These are phyloP conservation scores for Agrochola lota DNA, from an alignment of 2,888 invertebrate species.

Conservation along the genomic window DNA sequence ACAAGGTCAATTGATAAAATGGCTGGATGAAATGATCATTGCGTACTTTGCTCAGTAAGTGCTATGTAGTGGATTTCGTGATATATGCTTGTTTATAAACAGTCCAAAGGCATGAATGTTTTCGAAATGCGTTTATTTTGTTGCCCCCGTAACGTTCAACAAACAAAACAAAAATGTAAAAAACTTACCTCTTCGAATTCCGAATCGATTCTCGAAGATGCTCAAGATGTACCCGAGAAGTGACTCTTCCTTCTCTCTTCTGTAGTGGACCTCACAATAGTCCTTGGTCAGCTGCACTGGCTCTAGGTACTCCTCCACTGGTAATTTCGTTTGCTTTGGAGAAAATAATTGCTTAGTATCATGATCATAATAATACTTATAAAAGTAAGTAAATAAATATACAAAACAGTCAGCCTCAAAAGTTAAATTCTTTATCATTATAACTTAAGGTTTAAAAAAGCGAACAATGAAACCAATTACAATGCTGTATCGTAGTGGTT, in stretches of 20 bases:
- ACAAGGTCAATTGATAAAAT: slow-evolving; percentile 29
- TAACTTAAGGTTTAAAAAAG: too few species aligned
- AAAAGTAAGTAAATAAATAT: too few species aligned
- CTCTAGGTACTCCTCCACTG: slow-evolving; percentile 87
- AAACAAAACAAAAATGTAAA: neutral
- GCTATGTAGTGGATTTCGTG: neutral
- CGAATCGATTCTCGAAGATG: slow-evolving; percentile 84
- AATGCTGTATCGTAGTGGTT: neutral
- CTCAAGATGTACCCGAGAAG: slow-evolving; percentile 84
- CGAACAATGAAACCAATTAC: neutral
- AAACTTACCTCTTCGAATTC: slow-evolving; percentile 80
- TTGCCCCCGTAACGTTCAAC: too few species aligned
- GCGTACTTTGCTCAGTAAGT: neutral
- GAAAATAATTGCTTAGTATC: neutral
- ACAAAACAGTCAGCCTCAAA: too few species aligned
- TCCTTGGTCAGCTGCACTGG: slow-evolving; percentile 83
- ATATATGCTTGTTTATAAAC: slow-evolving; percentile 3
- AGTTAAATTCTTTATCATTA: too few species aligned
- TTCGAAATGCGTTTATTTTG: neutral
- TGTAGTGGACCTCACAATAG: slow-evolving; percentile 82
- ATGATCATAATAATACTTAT: too few species aligned
- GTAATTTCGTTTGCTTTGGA: slow-evolving; percentile 67
- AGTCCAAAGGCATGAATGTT: neutral
- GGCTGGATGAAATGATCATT: neutral
- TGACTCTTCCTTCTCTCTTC: slow-evolving; percentile 81